Percentiles rank a stretch among this genome's conserved stretches.
These are phyloP conservation scores for Aulostomus chinensis DNA, from an alignment of 2,797 vertebrate genomes.

Conservation along the genomic window DNA sequence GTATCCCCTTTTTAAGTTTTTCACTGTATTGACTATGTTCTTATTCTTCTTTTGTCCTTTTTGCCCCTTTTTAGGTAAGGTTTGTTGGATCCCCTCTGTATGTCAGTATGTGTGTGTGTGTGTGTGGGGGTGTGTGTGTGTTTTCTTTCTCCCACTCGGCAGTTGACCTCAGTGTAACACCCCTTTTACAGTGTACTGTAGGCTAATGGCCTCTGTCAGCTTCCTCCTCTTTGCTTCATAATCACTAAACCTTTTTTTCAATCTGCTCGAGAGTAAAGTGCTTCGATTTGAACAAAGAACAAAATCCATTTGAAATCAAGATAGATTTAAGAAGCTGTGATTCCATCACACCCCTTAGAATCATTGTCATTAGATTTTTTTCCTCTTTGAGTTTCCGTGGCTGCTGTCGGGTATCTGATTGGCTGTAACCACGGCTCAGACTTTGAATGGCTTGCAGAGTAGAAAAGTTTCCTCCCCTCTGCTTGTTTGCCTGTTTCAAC, in stretches of 20 bases:
- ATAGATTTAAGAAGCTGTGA: slow-evolving; percentile 72
- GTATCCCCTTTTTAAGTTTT: slow-evolving; percentile 83
- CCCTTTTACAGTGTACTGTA: slow-evolving; percentile 78
- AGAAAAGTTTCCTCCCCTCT: slow-evolving; percentile 62
- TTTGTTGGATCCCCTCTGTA: slow-evolving; percentile 83
- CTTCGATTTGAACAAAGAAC: slow-evolving; percentile 68
- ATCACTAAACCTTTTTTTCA: slow-evolving; percentile 82
- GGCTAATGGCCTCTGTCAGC: slow-evolving; percentile 83
- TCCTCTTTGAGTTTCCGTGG: slow-evolving; percentile 71
- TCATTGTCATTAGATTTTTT: slow-evolving; percentile 63
- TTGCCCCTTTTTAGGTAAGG: slow-evolving; percentile 85
- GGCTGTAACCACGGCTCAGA: slow-evolving; percentile 82
- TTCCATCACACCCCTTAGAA: slow-evolving; percentile 71
- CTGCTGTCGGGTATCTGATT: slow-evolving; percentile 81
- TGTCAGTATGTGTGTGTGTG: slow-evolving; percentile 70
- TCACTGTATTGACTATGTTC: slow-evolving; percentile 86
- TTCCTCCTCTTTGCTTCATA: slow-evolving; percentile 81
- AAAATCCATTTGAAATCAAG: slow-evolving; percentile 73
- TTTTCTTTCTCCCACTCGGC: slow-evolving; percentile 78
- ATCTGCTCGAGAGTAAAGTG: slow-evolving; percentile 71
- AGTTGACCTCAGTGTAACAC: slow-evolving; percentile 81
- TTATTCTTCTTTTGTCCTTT: slow-evolving; percentile 84
- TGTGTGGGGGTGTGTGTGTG: slow-evolving; percentile 60
- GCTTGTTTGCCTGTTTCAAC: slow-evolving; percentile 83
- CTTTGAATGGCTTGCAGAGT: slow-evolving; percentile 85